These are phyloP conservation scores for Lepidocyrtoides sp. DNA, from an alignment of 2,888 invertebrate species.

Conservation along the genomic window DNA sequence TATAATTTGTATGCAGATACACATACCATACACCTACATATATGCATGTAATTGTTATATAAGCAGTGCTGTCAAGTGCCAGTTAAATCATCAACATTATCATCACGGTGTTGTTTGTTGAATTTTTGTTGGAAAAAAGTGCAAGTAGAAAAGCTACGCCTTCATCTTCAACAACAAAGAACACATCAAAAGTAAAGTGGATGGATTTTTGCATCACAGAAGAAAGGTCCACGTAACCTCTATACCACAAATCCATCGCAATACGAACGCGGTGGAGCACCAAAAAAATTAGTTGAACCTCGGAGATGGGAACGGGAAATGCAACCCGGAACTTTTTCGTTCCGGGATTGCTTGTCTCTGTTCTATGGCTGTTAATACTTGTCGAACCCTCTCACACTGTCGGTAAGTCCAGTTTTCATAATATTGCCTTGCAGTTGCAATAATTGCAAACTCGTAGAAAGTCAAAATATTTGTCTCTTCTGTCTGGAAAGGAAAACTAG, in stretches of 20 bases:
- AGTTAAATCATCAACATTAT: not conserved
- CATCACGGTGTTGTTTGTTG: not conserved
- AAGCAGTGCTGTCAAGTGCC: slow-evolving; percentile 23
- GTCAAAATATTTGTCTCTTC: too few species aligned
- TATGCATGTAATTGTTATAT: slow-evolving; percentile 6
- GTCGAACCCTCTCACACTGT: slow-evolving; percentile 35
- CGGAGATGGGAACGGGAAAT: slow-evolving; percentile 56
- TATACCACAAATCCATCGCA: not conserved
- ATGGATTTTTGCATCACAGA: slow-evolving; percentile 39
- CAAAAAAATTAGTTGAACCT: not conserved
- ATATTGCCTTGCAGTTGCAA: too few species aligned
- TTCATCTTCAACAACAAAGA: not conserved
- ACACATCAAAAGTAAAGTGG: not conserved
- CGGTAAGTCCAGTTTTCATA: slow-evolving; percentile 53
- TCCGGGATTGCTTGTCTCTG: slow-evolving; percentile 68
- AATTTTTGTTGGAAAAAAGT: slow-evolving; percentile 10
- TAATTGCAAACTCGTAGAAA: too few species aligned
- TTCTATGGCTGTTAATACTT: slow-evolving; percentile 31
- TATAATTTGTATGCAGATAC: not conserved
- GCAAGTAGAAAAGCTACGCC: not conserved
- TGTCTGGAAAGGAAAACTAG: too few species aligned
- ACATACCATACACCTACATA: not conserved
- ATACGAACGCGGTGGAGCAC: slow-evolving; percentile 11
- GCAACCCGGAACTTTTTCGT: slow-evolving; percentile 61
- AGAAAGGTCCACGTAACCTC: not conserved